A percentile compares a stretch with the other conserved stretches of the same genome.
phyloP scores from a whole-genome alignment of 2,888 invertebrate genomes.

The Napeogenes sylphis region DNA sequence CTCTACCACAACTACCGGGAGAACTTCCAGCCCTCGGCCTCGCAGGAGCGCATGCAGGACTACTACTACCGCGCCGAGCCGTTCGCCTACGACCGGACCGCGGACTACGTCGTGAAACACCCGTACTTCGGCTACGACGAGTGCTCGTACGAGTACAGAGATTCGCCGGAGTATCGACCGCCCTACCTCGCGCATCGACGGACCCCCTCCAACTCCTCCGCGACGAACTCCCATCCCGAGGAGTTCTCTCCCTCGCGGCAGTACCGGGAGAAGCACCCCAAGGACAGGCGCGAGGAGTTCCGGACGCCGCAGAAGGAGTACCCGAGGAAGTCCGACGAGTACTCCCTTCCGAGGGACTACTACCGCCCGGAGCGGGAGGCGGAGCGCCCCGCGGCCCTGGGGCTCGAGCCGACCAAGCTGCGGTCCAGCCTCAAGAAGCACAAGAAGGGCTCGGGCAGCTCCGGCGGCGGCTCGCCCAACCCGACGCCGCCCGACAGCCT shows the following conservation, averaged over 20 bases:
- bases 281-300: slow-evolving; percentile 53
- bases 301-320: slow-evolving; percentile 58
- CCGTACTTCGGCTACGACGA: slow-evolving; percentile 68
- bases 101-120: slow-evolving; percentile 66
- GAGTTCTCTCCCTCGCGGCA: slow-evolving; percentile 66
- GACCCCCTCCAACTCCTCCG: slow-evolving; percentile 86
- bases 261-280: slow-evolving; percentile 46
- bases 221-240: slow-evolving; percentile 73
- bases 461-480: slow-evolving; percentile 85
- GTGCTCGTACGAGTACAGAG: slow-evolving; percentile 60
- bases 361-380: slow-evolving; percentile 62
- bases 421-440: slow-evolving; percentile 89
- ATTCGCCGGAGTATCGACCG: slow-evolving; percentile 59
- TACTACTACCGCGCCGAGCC: slow-evolving; percentile 60
- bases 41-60: slow-evolving; percentile 54
- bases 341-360: slow-evolving; percentile 60
- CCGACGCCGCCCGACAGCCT: slow-evolving; percentile 91
- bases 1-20: slow-evolving; percentile 74
- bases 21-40: slow-evolving; percentile 63
- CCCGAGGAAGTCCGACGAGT: slow-evolving; percentile 58
- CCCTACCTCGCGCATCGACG: slow-evolving; percentile 81
- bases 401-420: slow-evolving; percentile 84
- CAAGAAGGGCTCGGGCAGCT: slow-evolving; percentile 71
- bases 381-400: slow-evolving; percentile 71
- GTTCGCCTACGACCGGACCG: slow-evolving; percentile 62